These are phyloP conservation scores for Seira musarum DNA, from an alignment of 2,888 invertebrate species.

Conservation along the genomic window DNA sequence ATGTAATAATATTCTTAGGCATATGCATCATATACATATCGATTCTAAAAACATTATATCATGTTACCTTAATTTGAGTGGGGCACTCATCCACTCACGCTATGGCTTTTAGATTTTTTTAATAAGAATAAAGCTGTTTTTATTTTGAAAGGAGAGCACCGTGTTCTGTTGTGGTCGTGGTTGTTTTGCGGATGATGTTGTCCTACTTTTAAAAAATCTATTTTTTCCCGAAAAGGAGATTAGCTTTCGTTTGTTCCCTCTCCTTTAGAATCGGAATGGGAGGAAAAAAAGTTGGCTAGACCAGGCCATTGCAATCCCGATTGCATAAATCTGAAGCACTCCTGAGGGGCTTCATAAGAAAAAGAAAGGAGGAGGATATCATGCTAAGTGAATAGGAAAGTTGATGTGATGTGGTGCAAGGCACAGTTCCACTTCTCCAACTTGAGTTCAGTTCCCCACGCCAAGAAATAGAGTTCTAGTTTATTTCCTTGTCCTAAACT, in stretches of 20 bases:
- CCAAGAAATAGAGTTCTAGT: neutral
- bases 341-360: conserved; percentile 45
- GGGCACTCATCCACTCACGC: neutral
- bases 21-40: neutral
- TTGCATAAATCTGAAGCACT: conserved; percentile 61
- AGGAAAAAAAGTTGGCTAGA: conserved; percentile 40
- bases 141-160: no score
- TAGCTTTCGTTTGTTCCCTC: neutral
- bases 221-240: neutral
- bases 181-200: neutral
- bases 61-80: neutral
- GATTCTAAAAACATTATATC: neutral
- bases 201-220: neutral
- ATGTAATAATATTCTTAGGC: no score
- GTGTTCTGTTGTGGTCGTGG: neutral
- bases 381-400: conserved; percentile 41
- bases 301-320: no score
- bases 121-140: no score
- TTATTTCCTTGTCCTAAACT: conserved; percentile 9
- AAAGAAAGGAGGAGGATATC: no score
- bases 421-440: conserved; percentile 45
- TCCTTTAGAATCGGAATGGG: neutral
- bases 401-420: no score
- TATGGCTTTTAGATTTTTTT: neutral
- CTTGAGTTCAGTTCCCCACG: conserved; percentile 27